A percentile compares a stretch with the other conserved stretches of the same genome.
phyloP scores from a whole-genome alignment of 1,140 invertebrate species.

The Drosophila obscura region DNA sequence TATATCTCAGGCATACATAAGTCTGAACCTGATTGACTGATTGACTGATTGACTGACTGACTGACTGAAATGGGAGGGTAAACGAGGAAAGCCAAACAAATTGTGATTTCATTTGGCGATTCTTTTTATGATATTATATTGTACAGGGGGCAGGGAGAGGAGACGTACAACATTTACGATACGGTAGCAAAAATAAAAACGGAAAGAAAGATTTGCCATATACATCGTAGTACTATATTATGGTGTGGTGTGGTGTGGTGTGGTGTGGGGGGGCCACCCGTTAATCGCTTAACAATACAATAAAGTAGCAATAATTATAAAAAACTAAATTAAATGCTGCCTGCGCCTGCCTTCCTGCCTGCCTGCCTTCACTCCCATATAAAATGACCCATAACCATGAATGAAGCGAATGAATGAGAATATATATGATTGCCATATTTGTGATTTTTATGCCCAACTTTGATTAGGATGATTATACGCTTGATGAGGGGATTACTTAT shows the following conservation, averaged over 20 bases:
- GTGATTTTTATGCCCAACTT: conserved; percentile 77
- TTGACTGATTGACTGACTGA: conserved; percentile 9
- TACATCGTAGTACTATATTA: conserved; percentile 46
- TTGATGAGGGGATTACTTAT: conserved; percentile 40
- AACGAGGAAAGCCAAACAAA: conserved; percentile 3
- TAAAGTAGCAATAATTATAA: conserved; percentile 83
- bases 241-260: no score
- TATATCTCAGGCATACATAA: conserved; percentile 41
- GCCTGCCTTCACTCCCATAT: conserved; percentile 7
- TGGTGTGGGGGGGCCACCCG: conserved; percentile 10
- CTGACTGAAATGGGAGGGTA: conserved; percentile 36
- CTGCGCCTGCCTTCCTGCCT: not conserved
- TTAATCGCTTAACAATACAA: conserved; percentile 83
- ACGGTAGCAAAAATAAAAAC: conserved; percentile 40
- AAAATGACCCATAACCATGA: conserved; percentile 69
- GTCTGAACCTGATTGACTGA: conserved; percentile 37
- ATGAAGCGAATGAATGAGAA: conserved; percentile 49
- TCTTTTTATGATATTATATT: conserved; percentile 62
- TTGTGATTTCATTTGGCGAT: conserved; percentile 49
- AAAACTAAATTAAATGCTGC: conserved; percentile 77
- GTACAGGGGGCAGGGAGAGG: no score
- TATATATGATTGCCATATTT: conserved; percentile 78
- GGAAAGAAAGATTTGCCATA: conserved; percentile 69
- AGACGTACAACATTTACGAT: conserved; percentile 45
- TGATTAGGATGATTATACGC: conserved; percentile 69